Evolutionary conservation across 2,888 invertebrate species (phyloP).

Genomic region (Cataglyphis cursor): DNA sequence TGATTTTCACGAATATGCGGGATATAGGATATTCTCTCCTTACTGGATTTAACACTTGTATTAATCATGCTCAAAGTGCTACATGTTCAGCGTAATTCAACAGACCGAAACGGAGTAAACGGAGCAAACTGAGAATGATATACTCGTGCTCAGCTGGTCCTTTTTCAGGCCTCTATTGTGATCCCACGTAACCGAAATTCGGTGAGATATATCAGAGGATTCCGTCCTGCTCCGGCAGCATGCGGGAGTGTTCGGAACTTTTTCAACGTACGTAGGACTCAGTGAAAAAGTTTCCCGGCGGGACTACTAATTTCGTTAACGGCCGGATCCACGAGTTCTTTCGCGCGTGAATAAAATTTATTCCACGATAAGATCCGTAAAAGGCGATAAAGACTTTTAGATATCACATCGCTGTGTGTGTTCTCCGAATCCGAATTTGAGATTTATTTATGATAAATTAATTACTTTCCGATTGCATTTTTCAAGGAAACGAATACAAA

Average conservation of each 20-base stretch:
- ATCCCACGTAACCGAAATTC: slow-evolving; percentile 48
- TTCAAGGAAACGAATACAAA: not conserved
- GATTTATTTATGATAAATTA: not conserved
- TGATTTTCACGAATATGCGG: not conserved
- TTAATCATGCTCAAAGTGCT: slow-evolving; percentile 50
- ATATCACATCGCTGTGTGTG: not conserved
- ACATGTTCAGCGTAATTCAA: slow-evolving; percentile 59
- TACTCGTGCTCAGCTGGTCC: slow-evolving; percentile 48
- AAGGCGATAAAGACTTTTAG: slow-evolving; percentile 8
- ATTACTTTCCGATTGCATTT: not conserved
- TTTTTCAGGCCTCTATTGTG: slow-evolving; percentile 55
- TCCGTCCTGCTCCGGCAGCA: slow-evolving; percentile 32
- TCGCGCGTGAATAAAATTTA: slow-evolving; percentile 49
- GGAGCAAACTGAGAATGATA: slow-evolving; percentile 59
- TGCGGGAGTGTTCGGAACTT: slow-evolving; percentile 33
- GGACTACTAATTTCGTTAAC: slow-evolving; percentile 51
- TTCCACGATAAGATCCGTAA: slow-evolving; percentile 25
- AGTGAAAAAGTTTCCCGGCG: slow-evolving; percentile 41
- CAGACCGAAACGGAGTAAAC: slow-evolving; percentile 62
- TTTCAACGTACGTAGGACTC: slow-evolving; percentile 44
- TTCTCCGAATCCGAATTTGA: too few relatives aligned
- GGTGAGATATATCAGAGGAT: slow-evolving; percentile 48
- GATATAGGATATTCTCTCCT: not conserved
- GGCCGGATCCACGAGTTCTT: slow-evolving; percentile 40
- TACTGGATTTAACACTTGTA: slow-evolving; percentile 25